Evolutionary conservation across 1,140 invertebrate genomes (phyloP).

Genomic region (Ephestia elutella): DNA sequence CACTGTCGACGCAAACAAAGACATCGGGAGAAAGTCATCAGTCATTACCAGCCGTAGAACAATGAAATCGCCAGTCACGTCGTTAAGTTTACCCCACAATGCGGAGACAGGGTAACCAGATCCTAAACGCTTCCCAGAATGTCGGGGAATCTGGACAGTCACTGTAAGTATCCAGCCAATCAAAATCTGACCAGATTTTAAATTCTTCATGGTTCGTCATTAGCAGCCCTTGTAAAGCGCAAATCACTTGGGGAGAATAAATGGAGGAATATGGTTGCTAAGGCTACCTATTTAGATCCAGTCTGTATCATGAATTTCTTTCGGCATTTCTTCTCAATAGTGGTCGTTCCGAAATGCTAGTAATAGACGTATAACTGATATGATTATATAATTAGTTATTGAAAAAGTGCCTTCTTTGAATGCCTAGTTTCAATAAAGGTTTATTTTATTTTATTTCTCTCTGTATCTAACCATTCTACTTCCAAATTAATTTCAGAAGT

Average conservation of each 20-base stretch:
- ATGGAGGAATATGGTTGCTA: too few relatives aligned
- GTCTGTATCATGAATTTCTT: too few relatives aligned
- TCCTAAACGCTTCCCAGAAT: slow-evolving; percentile 32
- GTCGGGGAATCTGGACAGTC: slow-evolving; percentile 32
- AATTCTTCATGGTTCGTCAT: not conserved
- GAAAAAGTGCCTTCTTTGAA: too few relatives aligned
- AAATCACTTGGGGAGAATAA: not conserved
- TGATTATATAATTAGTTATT: too few relatives aligned
- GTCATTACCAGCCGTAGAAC: slow-evolving; percentile 62
- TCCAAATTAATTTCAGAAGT: too few relatives aligned
- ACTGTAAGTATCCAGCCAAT: slow-evolving; percentile 25
- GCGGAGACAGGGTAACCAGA: slow-evolving; percentile 17
- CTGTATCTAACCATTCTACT: too few relatives aligned
- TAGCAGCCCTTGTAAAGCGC: not conserved
- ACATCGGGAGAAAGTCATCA: slow-evolving; percentile 61
- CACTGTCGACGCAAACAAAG: slow-evolving; percentile 63
- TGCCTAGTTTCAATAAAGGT: too few relatives aligned
- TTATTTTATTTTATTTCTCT: too few relatives aligned
- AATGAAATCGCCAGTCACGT: slow-evolving; percentile 63
- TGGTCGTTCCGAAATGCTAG: too few relatives aligned
- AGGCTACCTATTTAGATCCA: too few relatives aligned
- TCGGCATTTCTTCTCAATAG: too few relatives aligned
- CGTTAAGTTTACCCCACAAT: slow-evolving; percentile 55
- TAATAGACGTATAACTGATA: too few relatives aligned
- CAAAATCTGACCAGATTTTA: slow-evolving; percentile 7